Evolutionary conservation across 2,113 vertebrate genomes (phyloP), one percentile per base, ranked within the genome.

Genomic region (Corythaixoides concolor): DNA sequence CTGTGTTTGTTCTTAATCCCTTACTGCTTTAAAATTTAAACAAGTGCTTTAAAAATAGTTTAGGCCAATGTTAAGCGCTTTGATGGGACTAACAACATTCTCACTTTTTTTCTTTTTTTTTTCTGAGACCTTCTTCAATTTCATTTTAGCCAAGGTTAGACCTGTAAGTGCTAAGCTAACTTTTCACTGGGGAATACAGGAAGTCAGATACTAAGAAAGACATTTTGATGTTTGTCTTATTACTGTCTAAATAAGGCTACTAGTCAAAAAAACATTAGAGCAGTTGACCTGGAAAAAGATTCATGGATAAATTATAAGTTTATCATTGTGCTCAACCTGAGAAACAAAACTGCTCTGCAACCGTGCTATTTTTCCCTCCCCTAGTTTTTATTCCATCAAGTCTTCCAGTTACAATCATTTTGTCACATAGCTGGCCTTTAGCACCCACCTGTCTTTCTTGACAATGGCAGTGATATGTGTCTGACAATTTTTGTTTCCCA

Each of bases 1-100:
- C 76, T 82, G 52, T 47, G 85, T 84, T 97, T 92, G 64, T 69
- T 92, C 92, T 95, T 96, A 94, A 97, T 97, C 95, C 77, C 60
- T 85, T 91, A 62, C 62, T 69, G 73, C 68, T 95, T 92, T 94
- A 92, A 89, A 93, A 82, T 85, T 92, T 97, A 96, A 97, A 95
- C 94, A 97, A 96, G 58, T 60, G 50, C 41, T 95, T 95, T 93
- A 93, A 94, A 97, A 95, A 95, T 95, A 97, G 76, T 91, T 94
- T 82, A 79, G 59, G 32, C 39, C 33, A 33, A n/a, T 41, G 66
- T 69, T 94, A 90, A 92, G 47, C 35, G 56, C 55, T 84, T 90
- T 52, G 24, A 26, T 86, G 5, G 1, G 52, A 37, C 68, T 91
- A 95, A 91, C 32, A 76, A 68, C 37, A 20, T 83, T 91, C 53